These are phyloP conservation scores for Saccopteryx bilineata DNA, from an alignment of 2,113 vertebrate genomes.

Conservation along the genomic window DNA sequence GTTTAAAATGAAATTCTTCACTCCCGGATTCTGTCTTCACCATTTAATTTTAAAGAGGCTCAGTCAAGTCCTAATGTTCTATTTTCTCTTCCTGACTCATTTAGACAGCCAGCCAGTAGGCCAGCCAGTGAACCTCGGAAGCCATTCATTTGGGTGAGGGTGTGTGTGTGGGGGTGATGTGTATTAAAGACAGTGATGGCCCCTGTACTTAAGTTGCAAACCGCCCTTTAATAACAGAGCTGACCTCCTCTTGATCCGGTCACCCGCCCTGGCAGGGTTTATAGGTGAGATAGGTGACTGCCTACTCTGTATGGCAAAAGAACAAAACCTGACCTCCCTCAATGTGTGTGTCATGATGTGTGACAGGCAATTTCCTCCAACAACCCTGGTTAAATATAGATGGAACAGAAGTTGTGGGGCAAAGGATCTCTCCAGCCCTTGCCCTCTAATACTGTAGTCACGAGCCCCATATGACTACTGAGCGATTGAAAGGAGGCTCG, in stretches of 20 bases:
- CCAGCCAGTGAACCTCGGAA: not conserved
- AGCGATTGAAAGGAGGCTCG: not conserved
- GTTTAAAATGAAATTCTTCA: not conserved
- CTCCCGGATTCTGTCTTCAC: conserved; percentile 12
- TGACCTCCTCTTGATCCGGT: not conserved
- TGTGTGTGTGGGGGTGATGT: no score
- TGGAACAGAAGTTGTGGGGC: not conserved
- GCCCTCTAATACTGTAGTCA: not conserved
- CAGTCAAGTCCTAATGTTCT: not conserved
- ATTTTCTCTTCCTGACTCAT: not conserved
- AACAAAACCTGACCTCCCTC: not conserved
- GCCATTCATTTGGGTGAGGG: not conserved
- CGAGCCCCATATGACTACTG: not conserved
- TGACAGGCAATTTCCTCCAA: not conserved
- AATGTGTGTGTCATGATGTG: not conserved
- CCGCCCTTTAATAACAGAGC: not conserved
- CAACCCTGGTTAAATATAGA: not conserved
- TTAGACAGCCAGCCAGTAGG: not conserved
- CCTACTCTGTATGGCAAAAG: not conserved
- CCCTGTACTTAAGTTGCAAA: not conserved
- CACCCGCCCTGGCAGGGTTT: not conserved
- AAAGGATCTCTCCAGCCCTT: not conserved
- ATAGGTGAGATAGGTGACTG: not conserved
- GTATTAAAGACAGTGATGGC: not conserved
- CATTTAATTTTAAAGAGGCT: not conserved